A percentile compares a stretch with the other conserved stretches of the same genome.
Conservation (phyloP, 2,113 vertebrate genomes). For the Clarias magur region DNA sequence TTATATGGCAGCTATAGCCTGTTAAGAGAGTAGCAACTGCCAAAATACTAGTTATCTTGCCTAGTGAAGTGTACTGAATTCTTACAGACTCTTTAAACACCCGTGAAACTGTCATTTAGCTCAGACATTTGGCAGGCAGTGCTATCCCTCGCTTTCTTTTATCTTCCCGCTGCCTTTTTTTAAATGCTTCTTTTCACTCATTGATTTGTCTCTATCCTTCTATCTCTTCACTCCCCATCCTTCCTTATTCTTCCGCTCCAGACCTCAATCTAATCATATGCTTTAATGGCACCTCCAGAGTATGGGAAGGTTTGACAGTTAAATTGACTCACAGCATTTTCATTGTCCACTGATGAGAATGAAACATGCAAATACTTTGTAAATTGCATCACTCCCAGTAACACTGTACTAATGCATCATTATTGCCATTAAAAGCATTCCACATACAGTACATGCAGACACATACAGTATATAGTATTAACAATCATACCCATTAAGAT, state of each 20-base stretch:
- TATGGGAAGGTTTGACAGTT: slow-evolving; percentile 50
- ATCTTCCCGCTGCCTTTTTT: slow-evolving; percentile 26
- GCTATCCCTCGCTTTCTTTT: neutral
- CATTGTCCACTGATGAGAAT: slow-evolving; percentile 63
- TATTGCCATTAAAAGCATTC: slow-evolving; percentile 61
- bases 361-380: slow-evolving; percentile 57
- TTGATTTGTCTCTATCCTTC: slow-evolving; percentile 13
- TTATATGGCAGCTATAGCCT: slow-evolving; percentile 23
- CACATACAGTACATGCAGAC: neutral
- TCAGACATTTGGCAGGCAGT: slow-evolving; percentile 1
- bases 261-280: slow-evolving; percentile 15
- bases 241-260: neutral
- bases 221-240: neutral
- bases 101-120: slow-evolving; percentile 38
- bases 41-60: slow-evolving; percentile 49
- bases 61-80: slow-evolving; percentile 49
- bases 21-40: slow-evolving; percentile 7
- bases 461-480: neutral
- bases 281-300: slow-evolving; percentile 20
- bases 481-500: slow-evolving; percentile 34
- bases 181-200: slow-evolving; percentile 37
- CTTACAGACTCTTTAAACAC: slow-evolving; percentile 26
- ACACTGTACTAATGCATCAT: slow-evolving; percentile 67
- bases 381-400: slow-evolving; percentile 70
- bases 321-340: slow-evolving; percentile 55